A percentile compares a stretch with the other conserved stretches of the same genome.
These are phyloP conservation scores for Mormyrops attenuatus DNA, from an alignment of 2,797 vertebrate genomes.

Conservation along the genomic window DNA sequence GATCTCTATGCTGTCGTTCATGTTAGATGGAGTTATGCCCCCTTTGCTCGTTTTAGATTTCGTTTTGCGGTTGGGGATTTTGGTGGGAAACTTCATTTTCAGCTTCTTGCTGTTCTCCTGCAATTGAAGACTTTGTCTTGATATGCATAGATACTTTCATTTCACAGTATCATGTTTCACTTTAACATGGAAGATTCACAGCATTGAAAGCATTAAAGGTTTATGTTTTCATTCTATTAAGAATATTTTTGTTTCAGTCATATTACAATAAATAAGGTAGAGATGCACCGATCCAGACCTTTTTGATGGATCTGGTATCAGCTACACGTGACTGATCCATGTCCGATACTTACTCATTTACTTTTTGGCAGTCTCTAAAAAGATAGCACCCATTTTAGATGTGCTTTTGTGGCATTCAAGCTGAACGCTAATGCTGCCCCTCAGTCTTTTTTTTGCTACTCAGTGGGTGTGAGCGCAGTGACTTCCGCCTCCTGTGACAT, in stretches of 20 bases:
- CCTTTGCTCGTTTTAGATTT: constrained; percentile 94
- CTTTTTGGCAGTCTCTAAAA: too few species aligned
- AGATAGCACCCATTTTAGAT: background rate
- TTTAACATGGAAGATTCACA: background rate
- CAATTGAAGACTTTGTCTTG: constrained; percentile 27
- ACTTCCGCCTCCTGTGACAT: background rate
- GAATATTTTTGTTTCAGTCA: background rate
- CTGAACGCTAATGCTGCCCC: background rate
- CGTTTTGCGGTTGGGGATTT: constrained; percentile 95
- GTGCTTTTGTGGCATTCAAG: background rate
- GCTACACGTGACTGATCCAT: background rate
- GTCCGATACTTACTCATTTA: background rate
- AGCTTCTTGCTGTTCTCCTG: constrained; percentile 98
- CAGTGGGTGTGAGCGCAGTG: background rate
- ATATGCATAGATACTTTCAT: background rate
- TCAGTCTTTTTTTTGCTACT: background rate
- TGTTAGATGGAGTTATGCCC: constrained; percentile 80
- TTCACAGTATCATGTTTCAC: background rate
- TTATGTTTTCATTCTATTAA: background rate
- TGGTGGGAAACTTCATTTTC: constrained; percentile 99
- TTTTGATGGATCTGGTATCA: background rate
- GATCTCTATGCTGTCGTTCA: constrained; percentile 93
- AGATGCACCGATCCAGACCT: background rate
- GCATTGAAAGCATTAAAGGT: background rate
- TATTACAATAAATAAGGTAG: background rate